Evolutionary conservation across 2,797 vertebrate species (phyloP), one percentile per base, ranked within the genome.

Genomic region (Ptychobarbus kaznakovi): DNA sequence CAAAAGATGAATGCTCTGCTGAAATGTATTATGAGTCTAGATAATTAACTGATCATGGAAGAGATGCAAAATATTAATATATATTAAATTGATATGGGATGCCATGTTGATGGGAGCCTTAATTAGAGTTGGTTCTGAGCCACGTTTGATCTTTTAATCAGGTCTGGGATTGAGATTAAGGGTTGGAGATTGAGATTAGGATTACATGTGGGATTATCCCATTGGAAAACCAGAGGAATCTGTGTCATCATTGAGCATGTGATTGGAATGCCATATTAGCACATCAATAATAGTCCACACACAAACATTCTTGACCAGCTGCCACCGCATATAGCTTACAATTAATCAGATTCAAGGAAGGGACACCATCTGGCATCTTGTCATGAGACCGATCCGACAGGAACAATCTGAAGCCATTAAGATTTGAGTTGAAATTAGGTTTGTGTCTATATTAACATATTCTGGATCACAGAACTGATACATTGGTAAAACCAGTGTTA

Each of bases 181-280:
- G 90, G 86, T 89, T 76, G 89, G 86, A 90, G 89, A 90, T 90
- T 90, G 88, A 90, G 88, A 91, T 93, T 93, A 89, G 87, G 84
- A 87, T 32, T 81, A 90, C 92, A 92, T 92, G 90, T 92, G 89
- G 80, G 89, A 87, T 93, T 91, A 93, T 93, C 90, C 87, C 87
- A 81, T 87, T 89, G 88, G 35, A 88, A 92, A 88, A 87, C 87
- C 79, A 86, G 58, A 85, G 77, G 80, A 89, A 89, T 88, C 90
- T 84, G 76, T 85, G 73, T 89, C 92, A 93, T 93, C 90, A 93
- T 93, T 92, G 77, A 84, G 68, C 75, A 68, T 40, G 53, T 87
- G 88, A 90, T 92, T 90, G 77, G 38, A 77, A 84, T 82, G 8
- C 68, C 42, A 87, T 89, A 87, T 88, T 86, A 80, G 86, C 83